A percentile compares a stretch with the other conserved stretches of the same genome.
Evolutionary conservation across 1,140 invertebrate genomes (phyloP).

Genomic region (Drosophila nigrodunni): DNA sequence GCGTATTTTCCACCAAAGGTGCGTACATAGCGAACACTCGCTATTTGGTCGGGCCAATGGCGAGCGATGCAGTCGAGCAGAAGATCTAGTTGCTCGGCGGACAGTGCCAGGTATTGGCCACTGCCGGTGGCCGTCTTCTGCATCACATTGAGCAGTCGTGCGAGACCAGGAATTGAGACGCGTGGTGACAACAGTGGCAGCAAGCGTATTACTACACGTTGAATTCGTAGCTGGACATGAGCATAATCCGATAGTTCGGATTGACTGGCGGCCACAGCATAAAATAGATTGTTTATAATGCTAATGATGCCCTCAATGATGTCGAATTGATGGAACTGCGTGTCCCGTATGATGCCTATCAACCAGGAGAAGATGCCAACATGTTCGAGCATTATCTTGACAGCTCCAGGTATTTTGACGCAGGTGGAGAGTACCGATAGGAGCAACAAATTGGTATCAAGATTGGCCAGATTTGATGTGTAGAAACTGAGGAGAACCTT

Average conservation of each 20-base stretch:
- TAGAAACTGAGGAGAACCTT: conserved; percentile 87
- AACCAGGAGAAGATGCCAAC: conserved; percentile 89
- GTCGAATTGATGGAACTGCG: conserved; percentile 82
- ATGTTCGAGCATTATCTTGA: conserved; percentile 87
- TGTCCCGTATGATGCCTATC: conserved; percentile 65
- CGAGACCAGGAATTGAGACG: conserved; percentile 59
- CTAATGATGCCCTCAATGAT: conserved; percentile 80
- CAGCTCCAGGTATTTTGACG: conserved; percentile 87
- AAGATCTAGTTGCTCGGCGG: conserved; percentile 49
- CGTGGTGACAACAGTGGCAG: conserved; percentile 66
- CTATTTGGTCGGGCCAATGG: conserved; percentile 62
- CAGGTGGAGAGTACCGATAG: conserved; percentile 87
- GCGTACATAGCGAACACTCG: conserved; percentile 54
- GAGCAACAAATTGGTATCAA: conserved; percentile 85
- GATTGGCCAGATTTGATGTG: conserved; percentile 61
- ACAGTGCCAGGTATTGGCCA: conserved; percentile 48
- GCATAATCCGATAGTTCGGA: conserved; percentile 59
- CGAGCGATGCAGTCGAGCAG: conserved; percentile 65
- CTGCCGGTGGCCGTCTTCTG: conserved; percentile 55
- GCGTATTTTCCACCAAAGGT: conserved; percentile 64
- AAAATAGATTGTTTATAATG: conserved; percentile 81
- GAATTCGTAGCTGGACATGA: conserved; percentile 57
- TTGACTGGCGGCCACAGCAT: conserved; percentile 65
- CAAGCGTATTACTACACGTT: conserved; percentile 63
- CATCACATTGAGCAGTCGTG: conserved; percentile 72